Conservation (phyloP, 2,888 invertebrate genomes). For the Trachelus iudaicus region DNA sequence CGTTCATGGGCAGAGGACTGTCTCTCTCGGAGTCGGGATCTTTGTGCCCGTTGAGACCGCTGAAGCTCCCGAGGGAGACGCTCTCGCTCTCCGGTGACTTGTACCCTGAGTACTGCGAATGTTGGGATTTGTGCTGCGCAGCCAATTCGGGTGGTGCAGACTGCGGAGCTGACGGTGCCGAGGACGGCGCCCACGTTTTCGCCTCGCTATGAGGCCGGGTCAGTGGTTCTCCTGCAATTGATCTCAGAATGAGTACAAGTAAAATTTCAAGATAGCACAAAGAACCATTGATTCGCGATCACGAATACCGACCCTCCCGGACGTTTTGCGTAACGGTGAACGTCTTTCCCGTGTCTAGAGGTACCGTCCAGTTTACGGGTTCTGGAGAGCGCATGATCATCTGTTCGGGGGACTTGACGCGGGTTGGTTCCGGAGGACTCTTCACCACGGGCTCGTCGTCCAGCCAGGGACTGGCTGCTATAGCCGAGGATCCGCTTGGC, state of each 20-base stretch:
- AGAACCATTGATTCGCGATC: background rate
- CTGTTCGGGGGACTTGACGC: constrained; percentile 93
- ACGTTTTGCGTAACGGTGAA: constrained; percentile 95
- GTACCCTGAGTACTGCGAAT: constrained; percentile 60
- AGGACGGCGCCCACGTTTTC: constrained; percentile 78
- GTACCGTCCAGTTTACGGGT: constrained; percentile 95
- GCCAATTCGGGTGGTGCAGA: constrained; percentile 76
- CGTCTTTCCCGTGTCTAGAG: constrained; percentile 92
- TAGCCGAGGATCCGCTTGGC: constrained; percentile 73
- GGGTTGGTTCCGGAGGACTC: constrained; percentile 92
- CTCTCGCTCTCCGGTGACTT: constrained; percentile 65
- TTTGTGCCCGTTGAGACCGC: constrained; percentile 61
- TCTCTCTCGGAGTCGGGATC: constrained; percentile 59
- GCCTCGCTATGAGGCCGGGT: constrained; percentile 91
- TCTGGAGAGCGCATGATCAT: constrained; percentile 93
- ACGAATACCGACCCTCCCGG: constrained; percentile 72
- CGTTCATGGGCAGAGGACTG: constrained; percentile 55
- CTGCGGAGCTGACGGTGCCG: constrained; percentile 74
- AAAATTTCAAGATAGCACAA: constrained; percentile 9
- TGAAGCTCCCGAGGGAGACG: constrained; percentile 60
- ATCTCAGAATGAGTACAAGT: background rate
- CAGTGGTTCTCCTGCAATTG: constrained; percentile 77
- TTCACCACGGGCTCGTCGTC: constrained; percentile 82
- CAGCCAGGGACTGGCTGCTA: constrained; percentile 63
- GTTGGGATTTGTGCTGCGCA: constrained; percentile 67